Conservation (phyloP, 2,888 invertebrate species). For the Chloroclysta siterata region DNA sequence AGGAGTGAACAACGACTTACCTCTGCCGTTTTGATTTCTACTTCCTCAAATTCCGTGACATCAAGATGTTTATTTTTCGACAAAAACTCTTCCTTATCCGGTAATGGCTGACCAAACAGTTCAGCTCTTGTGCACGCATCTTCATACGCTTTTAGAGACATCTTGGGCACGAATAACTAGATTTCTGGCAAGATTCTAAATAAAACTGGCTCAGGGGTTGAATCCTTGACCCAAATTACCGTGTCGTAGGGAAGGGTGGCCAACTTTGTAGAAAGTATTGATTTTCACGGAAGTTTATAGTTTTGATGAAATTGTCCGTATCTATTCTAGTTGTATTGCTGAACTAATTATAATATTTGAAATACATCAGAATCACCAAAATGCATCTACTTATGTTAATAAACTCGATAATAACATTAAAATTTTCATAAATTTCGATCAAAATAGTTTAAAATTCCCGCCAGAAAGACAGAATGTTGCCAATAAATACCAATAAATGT, state of each 20-base stretch:
- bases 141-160: slow-evolving; percentile 89
- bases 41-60: slow-evolving; percentile 83
- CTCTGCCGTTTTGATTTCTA: slow-evolving; percentile 76
- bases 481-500: not conserved
- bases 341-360: too few relatives aligned
- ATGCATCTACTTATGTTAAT: too few relatives aligned
- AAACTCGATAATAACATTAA: too few relatives aligned
- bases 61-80: slow-evolving; percentile 82
- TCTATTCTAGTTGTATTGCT: too few relatives aligned
- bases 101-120: slow-evolving; percentile 89
- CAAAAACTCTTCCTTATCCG: slow-evolving; percentile 88
- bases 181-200: slow-evolving; percentile 19
- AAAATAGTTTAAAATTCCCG: slow-evolving; percentile 1
- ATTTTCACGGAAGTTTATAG: slow-evolving; percentile 32
- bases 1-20: slow-evolving; percentile 43
- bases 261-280: slow-evolving; percentile 49
- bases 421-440: too few relatives aligned
- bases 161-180: slow-evolving; percentile 48
- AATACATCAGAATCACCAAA: too few relatives aligned
- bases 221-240: slow-evolving; percentile 51
- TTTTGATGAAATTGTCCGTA: not conserved
- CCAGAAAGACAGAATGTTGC: not conserved
- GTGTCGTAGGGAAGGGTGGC: slow-evolving; percentile 28
- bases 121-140: slow-evolving; percentile 92
- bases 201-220: slow-evolving; percentile 32